Evolutionary conservation across 2,888 invertebrate genomes (phyloP).

Genomic region (Embidobia sp.): DNA sequence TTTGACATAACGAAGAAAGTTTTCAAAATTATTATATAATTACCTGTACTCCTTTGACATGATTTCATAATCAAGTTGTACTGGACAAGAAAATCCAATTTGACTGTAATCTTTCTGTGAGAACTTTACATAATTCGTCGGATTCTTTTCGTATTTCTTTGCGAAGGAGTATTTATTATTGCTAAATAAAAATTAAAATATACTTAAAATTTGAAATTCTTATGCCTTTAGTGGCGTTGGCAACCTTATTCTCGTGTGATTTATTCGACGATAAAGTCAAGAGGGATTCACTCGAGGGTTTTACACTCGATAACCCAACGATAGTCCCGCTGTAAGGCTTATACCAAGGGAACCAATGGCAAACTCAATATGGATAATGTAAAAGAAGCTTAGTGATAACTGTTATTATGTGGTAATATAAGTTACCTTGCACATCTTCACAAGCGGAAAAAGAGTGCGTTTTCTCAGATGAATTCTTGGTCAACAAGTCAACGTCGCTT

Average conservation of each 20-base stretch:
- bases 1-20: conserved; percentile 1
- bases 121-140: neutral
- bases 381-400: conserved; percentile 44
- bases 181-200: conserved; percentile 29
- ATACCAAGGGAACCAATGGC: conserved; percentile 36
- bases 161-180: neutral
- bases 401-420: conserved; percentile 35
- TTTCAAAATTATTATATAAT: conserved; percentile 19
- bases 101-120: conserved; percentile 4
- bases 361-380: conserved; percentile 46
- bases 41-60: conserved; percentile 20
- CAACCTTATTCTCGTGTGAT: conserved; percentile 54
- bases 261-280: conserved; percentile 56
- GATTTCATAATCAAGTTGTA: conserved; percentile 8
- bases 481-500: too few relatives aligned
- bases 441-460: neutral
- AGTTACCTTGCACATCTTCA: neutral
- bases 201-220: conserved; percentile 28
- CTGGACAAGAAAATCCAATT: conserved; percentile 10
- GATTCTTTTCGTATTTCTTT: neutral
- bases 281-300: conserved; percentile 54
- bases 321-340: conserved; percentile 43
- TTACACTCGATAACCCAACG: conserved; percentile 61
- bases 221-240: conserved; percentile 24
- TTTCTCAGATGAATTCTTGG: neutral